These are phyloP conservation scores for Merluccius polli DNA, from an alignment of 2,797 vertebrate genomes.

Conservation along the genomic window DNA sequence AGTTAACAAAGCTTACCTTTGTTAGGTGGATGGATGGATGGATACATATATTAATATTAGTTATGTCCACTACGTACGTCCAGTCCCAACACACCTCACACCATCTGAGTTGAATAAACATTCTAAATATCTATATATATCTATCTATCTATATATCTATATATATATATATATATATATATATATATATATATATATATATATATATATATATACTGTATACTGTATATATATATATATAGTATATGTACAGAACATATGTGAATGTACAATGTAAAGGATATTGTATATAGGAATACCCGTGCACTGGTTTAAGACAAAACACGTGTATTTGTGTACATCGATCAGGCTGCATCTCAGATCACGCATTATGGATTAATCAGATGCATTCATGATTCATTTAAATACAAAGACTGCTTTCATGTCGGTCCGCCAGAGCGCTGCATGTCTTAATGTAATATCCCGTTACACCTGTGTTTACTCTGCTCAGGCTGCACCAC, in stretches of 20 bases:
- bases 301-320: neutral
- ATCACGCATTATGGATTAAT: neutral
- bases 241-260: neutral
- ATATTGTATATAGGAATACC: neutral
- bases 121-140: neutral
- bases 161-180: too few relatives aligned
- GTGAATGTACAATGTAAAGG: neutral
- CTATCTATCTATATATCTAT: neutral
- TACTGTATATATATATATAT: neutral
- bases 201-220: neutral
- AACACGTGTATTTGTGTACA: neutral
- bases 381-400: neutral
- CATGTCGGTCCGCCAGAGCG: neutral
- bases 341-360: neutral
- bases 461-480: neutral
- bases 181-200: neutral
- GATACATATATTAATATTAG: too few relatives aligned
- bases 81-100: neutral
- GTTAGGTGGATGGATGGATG: too few relatives aligned
- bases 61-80: neutral
- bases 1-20: too few relatives aligned
- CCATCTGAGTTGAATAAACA: neutral
- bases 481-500: neutral
- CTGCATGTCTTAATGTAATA: neutral
- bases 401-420: neutral